Conservation (phyloP, 2,113 vertebrate species). For the Sinocyclocheilus grahami region DNA sequence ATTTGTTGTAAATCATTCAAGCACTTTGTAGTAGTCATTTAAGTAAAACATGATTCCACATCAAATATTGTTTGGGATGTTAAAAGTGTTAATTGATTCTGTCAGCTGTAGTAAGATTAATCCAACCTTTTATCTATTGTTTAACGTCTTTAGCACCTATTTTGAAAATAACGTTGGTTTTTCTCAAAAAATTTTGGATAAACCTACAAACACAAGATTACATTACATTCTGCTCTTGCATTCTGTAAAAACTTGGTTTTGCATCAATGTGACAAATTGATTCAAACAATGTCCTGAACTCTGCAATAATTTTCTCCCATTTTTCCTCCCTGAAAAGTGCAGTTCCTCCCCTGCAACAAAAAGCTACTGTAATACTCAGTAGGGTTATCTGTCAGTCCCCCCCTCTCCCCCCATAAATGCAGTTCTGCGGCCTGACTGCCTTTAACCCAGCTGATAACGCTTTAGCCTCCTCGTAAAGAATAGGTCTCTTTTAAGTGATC, state of each 20-base stretch:
- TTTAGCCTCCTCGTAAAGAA: conserved; percentile 61
- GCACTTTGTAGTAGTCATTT: neutral
- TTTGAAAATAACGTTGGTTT: neutral
- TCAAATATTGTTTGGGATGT: neutral
- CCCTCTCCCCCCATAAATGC: conserved; percentile 38
- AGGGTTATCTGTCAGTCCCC: conserved; percentile 58
- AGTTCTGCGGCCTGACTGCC: conserved; percentile 52
- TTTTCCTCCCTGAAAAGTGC: conserved; percentile 47
- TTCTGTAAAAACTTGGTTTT: conserved; percentile 13
- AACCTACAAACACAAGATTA: neutral
- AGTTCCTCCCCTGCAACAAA: conserved; percentile 46
- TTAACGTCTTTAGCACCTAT: neutral
- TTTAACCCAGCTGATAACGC: conserved; percentile 65
- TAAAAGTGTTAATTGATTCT: neutral
- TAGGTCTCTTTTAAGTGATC: conserved; percentile 64
- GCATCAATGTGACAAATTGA: conserved; percentile 32
- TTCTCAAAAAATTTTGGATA: neutral
- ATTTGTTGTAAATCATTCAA: conserved; percentile 8
- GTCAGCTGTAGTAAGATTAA: neutral
- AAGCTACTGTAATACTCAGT: conserved; percentile 62
- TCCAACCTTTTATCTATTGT: neutral
- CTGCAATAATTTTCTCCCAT: conserved; percentile 42
- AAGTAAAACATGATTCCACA: neutral
- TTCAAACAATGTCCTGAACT: conserved; percentile 35
- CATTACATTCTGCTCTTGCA: neutral